Percentiles rank a stretch among this genome's conserved stretches.
Evolutionary conservation across 2,888 invertebrate species (phyloP).

Genomic region (Cheilosia grossa): DNA sequence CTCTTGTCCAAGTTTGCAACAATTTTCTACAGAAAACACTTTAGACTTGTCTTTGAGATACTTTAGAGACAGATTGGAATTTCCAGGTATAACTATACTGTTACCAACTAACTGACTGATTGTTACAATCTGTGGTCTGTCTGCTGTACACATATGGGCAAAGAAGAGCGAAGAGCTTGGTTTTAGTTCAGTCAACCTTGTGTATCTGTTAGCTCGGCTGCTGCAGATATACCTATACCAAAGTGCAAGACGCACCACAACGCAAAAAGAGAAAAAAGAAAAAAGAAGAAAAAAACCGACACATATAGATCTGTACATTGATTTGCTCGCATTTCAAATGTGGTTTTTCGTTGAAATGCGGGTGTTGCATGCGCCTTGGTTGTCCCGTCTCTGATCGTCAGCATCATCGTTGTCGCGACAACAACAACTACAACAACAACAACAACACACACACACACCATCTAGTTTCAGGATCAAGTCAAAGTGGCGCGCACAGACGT

Average conservation of each 20-base stretch:
- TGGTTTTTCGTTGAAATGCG: constrained; percentile 74
- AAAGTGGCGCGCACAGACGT: constrained; percentile 46
- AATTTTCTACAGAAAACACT: constrained; percentile 64
- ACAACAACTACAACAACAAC: not conserved
- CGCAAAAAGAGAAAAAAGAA: constrained; percentile 9
- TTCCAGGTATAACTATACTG: constrained; percentile 32
- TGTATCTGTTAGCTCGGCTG: constrained; percentile 39
- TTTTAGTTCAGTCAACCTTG: constrained; percentile 72
- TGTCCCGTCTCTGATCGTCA: constrained; percentile 16
- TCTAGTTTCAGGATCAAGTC: constrained; percentile 73
- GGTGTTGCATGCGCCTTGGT: constrained; percentile 56
- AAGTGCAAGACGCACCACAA: constrained; percentile 19
- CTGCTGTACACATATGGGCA: constrained; percentile 3
- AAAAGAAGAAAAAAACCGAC: not conserved
- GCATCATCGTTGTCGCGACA: constrained; percentile 10
- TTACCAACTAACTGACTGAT: constrained; percentile 68
- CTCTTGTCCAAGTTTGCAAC: constrained; percentile 22
- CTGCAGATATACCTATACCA: constrained; percentile 4
- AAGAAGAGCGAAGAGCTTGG: constrained; percentile 36
- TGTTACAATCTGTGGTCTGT: constrained; percentile 65
- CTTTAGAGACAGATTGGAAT: constrained; percentile 65
- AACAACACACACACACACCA: constrained; percentile 20
- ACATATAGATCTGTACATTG: constrained; percentile 69
- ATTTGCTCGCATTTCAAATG: constrained; percentile 73
- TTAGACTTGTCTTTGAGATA: constrained; percentile 59